Conservation (phyloP, 2,888 invertebrate species). For the Lamproptera curius region DNA sequence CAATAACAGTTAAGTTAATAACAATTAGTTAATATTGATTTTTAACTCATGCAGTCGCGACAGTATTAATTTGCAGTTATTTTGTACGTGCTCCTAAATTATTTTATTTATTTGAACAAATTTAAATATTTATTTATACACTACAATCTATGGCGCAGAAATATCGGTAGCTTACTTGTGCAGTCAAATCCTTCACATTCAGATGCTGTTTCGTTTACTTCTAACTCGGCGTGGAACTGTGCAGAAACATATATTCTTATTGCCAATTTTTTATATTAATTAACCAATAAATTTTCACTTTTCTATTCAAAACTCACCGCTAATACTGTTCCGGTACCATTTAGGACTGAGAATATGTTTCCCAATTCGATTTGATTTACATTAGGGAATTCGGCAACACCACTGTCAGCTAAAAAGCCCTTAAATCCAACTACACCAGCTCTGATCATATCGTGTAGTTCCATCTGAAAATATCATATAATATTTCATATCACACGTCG, state of each 20-base stretch:
- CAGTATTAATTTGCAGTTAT: too few relatives aligned
- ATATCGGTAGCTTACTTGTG: slow-evolving; percentile 19
- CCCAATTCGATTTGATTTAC: slow-evolving; percentile 76
- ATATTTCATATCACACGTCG: too few relatives aligned
- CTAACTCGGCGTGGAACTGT: slow-evolving; percentile 85
- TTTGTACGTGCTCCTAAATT: too few relatives aligned
- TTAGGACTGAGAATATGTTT: slow-evolving; percentile 72
- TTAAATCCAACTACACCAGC: slow-evolving; percentile 85
- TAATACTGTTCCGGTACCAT: slow-evolving; percentile 77
- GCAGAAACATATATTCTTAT: slow-evolving; percentile 25
- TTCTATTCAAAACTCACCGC: slow-evolving; percentile 69
- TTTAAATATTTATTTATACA: too few relatives aligned
- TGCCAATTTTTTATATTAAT: not conserved
- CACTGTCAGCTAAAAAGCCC: slow-evolving; percentile 82
- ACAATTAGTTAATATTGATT: too few relatives aligned
- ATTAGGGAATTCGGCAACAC: slow-evolving; percentile 81
- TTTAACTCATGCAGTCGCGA: too few relatives aligned
- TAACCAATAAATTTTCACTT: not conserved
- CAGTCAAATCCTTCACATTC: slow-evolving; percentile 47
- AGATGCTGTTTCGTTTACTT: slow-evolving; percentile 21
- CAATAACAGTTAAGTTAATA: too few relatives aligned
- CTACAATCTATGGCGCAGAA: too few relatives aligned
- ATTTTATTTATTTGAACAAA: too few relatives aligned
- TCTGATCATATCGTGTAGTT: slow-evolving; percentile 72
- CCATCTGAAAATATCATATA: too few relatives aligned